Conservation (phyloP, 2,797 vertebrate species). For the Sternarchorhynchus goeldii region DNA sequence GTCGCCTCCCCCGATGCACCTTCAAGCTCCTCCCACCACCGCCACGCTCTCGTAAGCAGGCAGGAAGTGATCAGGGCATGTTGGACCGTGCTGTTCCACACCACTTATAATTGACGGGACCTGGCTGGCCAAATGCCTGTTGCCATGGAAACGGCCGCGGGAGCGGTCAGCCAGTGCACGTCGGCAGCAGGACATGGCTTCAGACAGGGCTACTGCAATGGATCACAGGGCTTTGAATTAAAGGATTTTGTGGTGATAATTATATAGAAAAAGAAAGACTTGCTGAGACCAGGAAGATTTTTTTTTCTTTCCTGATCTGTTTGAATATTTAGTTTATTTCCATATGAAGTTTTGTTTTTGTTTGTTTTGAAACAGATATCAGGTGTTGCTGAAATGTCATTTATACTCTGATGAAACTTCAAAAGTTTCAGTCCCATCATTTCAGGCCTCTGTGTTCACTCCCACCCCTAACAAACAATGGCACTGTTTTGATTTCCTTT, state of each 20-base stretch:
- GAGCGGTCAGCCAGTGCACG: background rate
- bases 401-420: slow-evolving; percentile 36
- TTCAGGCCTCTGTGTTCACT: slow-evolving; percentile 52
- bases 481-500: slow-evolving; percentile 56
- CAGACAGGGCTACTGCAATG: slow-evolving; percentile 49
- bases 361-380: slow-evolving; percentile 42
- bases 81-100: slow-evolving; percentile 25
- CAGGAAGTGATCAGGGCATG: slow-evolving; percentile 14
- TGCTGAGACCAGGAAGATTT: slow-evolving; percentile 42
- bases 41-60: background rate
- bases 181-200: slow-evolving; percentile 34
- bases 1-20: background rate
- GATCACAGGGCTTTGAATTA: slow-evolving; percentile 54
- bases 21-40: no score
- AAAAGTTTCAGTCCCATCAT: slow-evolving; percentile 27
- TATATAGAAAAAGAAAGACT: slow-evolving; percentile 10
- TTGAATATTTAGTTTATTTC: slow-evolving; percentile 50
- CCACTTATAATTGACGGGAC: slow-evolving; percentile 20
- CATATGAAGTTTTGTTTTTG: slow-evolving; percentile 42
- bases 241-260: slow-evolving; percentile 37
- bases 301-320: slow-evolving; percentile 49
- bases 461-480: slow-evolving; percentile 44
- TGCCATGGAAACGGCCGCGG: slow-evolving; percentile 42
- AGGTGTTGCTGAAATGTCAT: slow-evolving; percentile 35
- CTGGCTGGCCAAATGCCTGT: slow-evolving; percentile 28